Evolutionary conservation across 1,140 invertebrate species (phyloP).

Genomic region (Thaumatotibia leucotreta): DNA sequence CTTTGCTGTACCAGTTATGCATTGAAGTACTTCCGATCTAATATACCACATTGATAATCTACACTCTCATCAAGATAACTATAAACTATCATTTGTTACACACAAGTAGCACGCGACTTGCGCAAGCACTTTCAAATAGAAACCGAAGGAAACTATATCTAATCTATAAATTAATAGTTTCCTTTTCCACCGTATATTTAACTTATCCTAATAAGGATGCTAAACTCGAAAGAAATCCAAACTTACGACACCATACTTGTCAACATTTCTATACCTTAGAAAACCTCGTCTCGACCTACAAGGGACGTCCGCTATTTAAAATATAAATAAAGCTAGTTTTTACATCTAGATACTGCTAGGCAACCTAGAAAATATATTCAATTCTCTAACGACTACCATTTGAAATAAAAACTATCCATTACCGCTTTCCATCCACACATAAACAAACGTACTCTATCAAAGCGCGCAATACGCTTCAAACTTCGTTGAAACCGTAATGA

Average conservation of each 20-base stretch:
- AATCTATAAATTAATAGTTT: slow-evolving; percentile 1
- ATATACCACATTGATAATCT: no score
- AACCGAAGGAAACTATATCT: not conserved
- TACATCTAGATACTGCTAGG: slow-evolving; percentile 44
- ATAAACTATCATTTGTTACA: not conserved
- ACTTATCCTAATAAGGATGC: not conserved
- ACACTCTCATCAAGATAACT: not conserved
- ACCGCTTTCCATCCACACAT: not conserved
- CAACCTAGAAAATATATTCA: slow-evolving; percentile 52
- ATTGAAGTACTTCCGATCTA: no score
- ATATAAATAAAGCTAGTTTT: slow-evolving; percentile 55
- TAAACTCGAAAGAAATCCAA: slow-evolving; percentile 15
- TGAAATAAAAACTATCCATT: not conserved
- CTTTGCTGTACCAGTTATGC: no score
- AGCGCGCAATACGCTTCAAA: slow-evolving; percentile 21
- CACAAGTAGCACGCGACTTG: not conserved
- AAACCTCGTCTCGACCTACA: slow-evolving; percentile 40
- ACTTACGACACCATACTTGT: slow-evolving; percentile 19
- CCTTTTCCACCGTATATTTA: not conserved
- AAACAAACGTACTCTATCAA: not conserved
- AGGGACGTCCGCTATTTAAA: slow-evolving; percentile 52
- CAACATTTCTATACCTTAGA: slow-evolving; percentile 53
- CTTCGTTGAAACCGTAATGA: not conserved
- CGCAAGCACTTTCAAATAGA: not conserved
- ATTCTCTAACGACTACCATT: slow-evolving; percentile 36